Base-by-base conservation (phyloP, 2,888 invertebrate species). In the Nephrocerus scutellatus region DNA sequence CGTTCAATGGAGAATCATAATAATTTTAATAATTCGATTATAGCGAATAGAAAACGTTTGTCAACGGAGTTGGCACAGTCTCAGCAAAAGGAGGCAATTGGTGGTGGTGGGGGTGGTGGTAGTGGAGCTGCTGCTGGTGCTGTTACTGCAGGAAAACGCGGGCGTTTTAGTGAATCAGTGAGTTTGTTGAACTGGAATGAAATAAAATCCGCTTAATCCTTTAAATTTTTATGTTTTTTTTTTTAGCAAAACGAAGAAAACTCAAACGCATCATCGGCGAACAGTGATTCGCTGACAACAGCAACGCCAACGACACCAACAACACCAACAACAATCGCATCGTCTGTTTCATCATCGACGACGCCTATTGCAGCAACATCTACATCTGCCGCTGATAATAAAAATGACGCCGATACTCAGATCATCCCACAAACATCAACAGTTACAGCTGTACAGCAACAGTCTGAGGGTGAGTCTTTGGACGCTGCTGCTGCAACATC, bases 1-100 rank as follows among this genome's bases (percentile, higher is more conserved):
- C 82, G 82, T 56, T 74, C 75, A 16, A 77, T 77, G 42, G 66
- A 66, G 36, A 66, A 60, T 48, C 62, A 65, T 45, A 68, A 56
- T 39, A 66, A 48, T 43, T 66, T 67, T 36, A 63, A 58, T 39
- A 66, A 63, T 48, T 46, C 64, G 22, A 49, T 64, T 44, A 42
- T 60, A 51, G 63, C 63, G 9, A 62, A 59, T 47, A 62, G 62
- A 36, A 68, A 69, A 41, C 61, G 68, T n/a, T 50, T 65, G 3
- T 69, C 68, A 18, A 55, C 60, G 3, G 68, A 69, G 42, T 41
- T 66, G 45, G 57, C 54, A 5, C 53, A 55, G 34, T 53, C 62
- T 3, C 51, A 50, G 15, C 58, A 50, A 46, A 55, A 40, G 46
- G 52, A 44, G 46, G 54, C 28, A 47, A 56, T 8, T 26, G 49